A percentile compares a stretch with the other conserved stretches of the same genome.
Evolutionary conservation across 2,888 invertebrate genomes (phyloP).

Genomic region (Pandemis cinnamomeana): DNA sequence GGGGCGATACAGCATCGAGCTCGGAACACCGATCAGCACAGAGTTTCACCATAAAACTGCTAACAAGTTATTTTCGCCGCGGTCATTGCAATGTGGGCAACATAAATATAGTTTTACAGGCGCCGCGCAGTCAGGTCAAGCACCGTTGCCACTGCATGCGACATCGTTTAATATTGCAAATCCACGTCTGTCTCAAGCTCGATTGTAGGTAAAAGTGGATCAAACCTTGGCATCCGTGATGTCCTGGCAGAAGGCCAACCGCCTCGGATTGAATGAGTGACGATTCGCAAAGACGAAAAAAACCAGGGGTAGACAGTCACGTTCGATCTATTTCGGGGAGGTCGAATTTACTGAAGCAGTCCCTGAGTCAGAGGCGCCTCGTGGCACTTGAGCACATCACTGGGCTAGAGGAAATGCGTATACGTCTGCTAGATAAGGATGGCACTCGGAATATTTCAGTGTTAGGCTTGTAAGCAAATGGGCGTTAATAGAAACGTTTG

Average conservation of each 20-base stretch:
- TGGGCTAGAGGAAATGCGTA: constrained; percentile 74
- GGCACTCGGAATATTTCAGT: constrained; percentile 52
- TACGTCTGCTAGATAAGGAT: constrained; percentile 62
- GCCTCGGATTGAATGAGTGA: constrained; percentile 80
- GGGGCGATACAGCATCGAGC: constrained; percentile 8
- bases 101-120: constrained; percentile 36
- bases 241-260: constrained; percentile 79
- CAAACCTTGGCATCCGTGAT: constrained; percentile 65
- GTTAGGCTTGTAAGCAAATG: constrained; percentile 55
- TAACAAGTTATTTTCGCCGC: constrained; percentile 50
- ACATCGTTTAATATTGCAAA: constrained; percentile 64
- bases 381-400: constrained; percentile 69
- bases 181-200: constrained; percentile 49
- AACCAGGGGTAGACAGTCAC: constrained; percentile 74
- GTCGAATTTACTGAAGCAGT: constrained; percentile 71
- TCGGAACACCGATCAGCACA: constrained; percentile 43
- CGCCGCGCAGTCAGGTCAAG: constrained; percentile 37
- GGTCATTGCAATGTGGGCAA: constrained; percentile 47
- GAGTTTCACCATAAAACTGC: constrained; percentile 47
- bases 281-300: constrained; percentile 73
- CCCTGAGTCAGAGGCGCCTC: constrained; percentile 71
- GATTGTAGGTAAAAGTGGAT: constrained; percentile 62
- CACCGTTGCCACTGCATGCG: constrained; percentile 42
- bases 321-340: constrained; percentile 77
- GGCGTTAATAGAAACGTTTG: constrained; percentile 54